Base-by-base conservation (phyloP, 2,797 vertebrate genomes). In the Pristis pectinata region DNA sequence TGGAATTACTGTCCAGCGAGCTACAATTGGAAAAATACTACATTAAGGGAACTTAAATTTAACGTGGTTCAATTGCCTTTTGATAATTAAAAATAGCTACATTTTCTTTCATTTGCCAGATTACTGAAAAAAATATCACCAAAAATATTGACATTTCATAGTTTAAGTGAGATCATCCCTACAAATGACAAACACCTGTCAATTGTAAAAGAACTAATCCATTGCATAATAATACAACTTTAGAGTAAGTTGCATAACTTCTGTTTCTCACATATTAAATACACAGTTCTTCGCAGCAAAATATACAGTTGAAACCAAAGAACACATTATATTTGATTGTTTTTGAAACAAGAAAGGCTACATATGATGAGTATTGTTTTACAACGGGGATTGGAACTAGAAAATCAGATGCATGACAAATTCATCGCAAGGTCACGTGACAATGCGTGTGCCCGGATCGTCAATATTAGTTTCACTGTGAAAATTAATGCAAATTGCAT, bases 11-110 rank as follows among this genome's bases (percentile, higher is more conserved):
- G 22, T 67, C 87, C 87, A 91, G 19, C n/a, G 19, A 91, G 61
- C 87, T 91, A 91, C 3, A 91, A 91, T 91, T 91, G 61, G 87
- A 87, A 91, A 91, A 91, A 67, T 67, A 87, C 11, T 27, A 64
- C n/a, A 64, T 67, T 91, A 91, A 67, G 22, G n/a, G n/a, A 64
- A 91, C 17, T 64, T 91, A 91, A 85, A 64, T n/a, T 37, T 64
- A 64, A 91, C 59, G 64, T n/a, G 15, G 11, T 41, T 24, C 59
- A n/a, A 59, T 61, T n/a, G 9, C 56, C 53, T 37, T 59, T 59
- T 15, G 61, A 22, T 22, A 61, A 89, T 59, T 59, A 34, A 87
- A 56, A 27, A 37, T 15, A 7, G 15, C n/a, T n/a, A n/a, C n/a
- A n/a, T 64, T 41, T 37, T n/a, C 2, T 37, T 41, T 64, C 87